These are phyloP conservation scores for Zosterops pallidus DNA, from an alignment of 2,113 vertebrate genomes.

Conservation along the genomic window DNA sequence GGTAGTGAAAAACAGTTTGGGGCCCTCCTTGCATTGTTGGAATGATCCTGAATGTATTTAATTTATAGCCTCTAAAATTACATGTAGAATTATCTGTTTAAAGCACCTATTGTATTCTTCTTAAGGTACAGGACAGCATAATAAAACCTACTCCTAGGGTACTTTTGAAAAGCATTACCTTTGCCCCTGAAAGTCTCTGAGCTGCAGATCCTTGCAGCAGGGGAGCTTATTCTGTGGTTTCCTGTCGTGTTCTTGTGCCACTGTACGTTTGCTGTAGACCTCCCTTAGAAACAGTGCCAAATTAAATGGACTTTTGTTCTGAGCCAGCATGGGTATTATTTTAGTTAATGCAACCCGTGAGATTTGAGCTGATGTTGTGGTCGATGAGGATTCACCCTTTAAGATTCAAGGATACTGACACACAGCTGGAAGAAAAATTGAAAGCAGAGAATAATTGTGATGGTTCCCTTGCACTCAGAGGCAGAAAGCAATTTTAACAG, in stretches of 20 bases:
- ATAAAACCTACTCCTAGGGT: neutral
- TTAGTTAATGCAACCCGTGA: rapidly evolving
- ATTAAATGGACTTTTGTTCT: neutral
- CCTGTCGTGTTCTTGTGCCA: neutral
- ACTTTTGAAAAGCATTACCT: neutral
- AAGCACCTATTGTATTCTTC: neutral
- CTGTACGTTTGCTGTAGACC: neutral
- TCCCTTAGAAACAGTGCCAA: neutral
- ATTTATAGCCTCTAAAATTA: neutral
- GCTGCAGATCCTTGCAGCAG: neutral
- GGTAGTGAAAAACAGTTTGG: neutral
- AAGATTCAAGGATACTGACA: neutral
- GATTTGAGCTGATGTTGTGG: neutral
- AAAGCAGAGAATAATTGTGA: neutral
- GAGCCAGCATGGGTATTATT: neutral
- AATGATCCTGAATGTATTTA: neutral
- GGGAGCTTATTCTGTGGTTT: neutral
- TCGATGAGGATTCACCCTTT: neutral
- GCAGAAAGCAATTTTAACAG: neutral
- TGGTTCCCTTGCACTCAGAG: neutral
- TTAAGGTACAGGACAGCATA: neutral
- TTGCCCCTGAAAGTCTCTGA: neutral
- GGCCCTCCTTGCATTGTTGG: neutral
- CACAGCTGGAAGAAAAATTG: neutral
- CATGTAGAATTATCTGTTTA: neutral